A percentile compares a stretch with the other conserved stretches of the same genome.
These are phyloP conservation scores for Achroia grisella DNA, from an alignment of 1,140 invertebrate genomes.

Conservation along the genomic window DNA sequence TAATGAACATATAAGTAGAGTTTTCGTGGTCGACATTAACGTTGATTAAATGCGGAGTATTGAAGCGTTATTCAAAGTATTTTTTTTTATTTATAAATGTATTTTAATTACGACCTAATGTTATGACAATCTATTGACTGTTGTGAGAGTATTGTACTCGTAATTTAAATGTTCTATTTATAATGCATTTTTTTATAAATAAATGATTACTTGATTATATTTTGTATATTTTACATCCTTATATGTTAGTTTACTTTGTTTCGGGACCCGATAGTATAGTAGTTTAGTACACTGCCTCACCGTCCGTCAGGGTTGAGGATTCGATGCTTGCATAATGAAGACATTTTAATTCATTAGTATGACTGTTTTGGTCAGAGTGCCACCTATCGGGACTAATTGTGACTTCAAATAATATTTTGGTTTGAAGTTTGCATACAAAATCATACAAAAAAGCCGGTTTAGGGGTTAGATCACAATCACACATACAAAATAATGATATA, in stretches of 20 bases:
- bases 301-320: too few species aligned
- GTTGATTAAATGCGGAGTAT: conserved; percentile 2
- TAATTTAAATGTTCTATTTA: conserved; percentile 61
- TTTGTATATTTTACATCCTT: conserved; percentile 8
- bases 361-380: too few species aligned
- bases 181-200: conserved; percentile 64
- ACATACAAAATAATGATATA: too few species aligned
- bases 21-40: conserved; percentile 27
- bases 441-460: too few species aligned
- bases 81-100: conserved; percentile 7
- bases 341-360: too few species aligned
- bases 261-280: too few species aligned
- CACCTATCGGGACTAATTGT: too few species aligned
- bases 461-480: too few species aligned
- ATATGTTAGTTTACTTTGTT: not conserved
- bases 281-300: too few species aligned
- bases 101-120: conserved; percentile 25
- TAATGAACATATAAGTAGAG: not conserved
- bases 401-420: too few species aligned
- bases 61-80: conserved; percentile 5
- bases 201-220: conserved; percentile 32
- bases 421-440: too few species aligned
- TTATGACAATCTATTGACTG: conserved; percentile 32
- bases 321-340: too few species aligned
- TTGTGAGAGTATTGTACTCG: conserved; percentile 49